Evolutionary conservation across 2,888 invertebrate genomes (phyloP), one percentile per base, ranked within the genome.

Genomic region (Epinotia ramella): DNA sequence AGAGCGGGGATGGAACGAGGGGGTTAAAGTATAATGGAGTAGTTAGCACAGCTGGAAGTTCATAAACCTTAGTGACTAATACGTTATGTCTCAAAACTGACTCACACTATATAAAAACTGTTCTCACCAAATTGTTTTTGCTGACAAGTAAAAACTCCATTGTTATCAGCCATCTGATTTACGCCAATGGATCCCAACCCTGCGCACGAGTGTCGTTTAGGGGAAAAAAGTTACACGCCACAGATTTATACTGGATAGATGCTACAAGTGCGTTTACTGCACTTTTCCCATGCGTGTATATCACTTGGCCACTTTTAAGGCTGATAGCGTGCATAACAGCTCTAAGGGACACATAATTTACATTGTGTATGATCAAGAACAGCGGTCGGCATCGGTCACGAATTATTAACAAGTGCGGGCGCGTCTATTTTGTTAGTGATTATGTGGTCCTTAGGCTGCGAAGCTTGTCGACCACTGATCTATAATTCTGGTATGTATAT

Each of bases 101-200:
- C 62, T 60, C 67, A 56, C 40, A 11, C 49, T 53, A 12, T 56
- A 73, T 68, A 62, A 49, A 69, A 44, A 3, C 13, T 33, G 68
- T 73, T 73, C 63, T 68, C 53, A 40, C 24, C 28, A 9, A 64
- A 71, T 75, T 60, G 60, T 66, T 67, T 77, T 49, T 28, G 74
- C 24, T 66, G 71, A 74, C 77, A 77, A 74, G 74, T 71, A 85
- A 84, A 84, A 86, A 84, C 78, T 77, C 77, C 79, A 82, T 88
- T 88, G 84, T 86, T 83, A 84, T 85, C 82, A 80, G 80, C 81
- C 84, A 82, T 81, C 82, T 81, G 80, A 78, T 81, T 81, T 83
- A 84, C 84, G 81, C 81, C 81, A 79, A 82, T 80, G 77, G 80
- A 80, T 82, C 83, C 80, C 81, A 79, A 79, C 80, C 66, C 80